Evolutionary conservation across 2,888 invertebrate species (phyloP), one percentile per base, ranked within the genome.

Genomic region (Balanococcus diminutus): DNA sequence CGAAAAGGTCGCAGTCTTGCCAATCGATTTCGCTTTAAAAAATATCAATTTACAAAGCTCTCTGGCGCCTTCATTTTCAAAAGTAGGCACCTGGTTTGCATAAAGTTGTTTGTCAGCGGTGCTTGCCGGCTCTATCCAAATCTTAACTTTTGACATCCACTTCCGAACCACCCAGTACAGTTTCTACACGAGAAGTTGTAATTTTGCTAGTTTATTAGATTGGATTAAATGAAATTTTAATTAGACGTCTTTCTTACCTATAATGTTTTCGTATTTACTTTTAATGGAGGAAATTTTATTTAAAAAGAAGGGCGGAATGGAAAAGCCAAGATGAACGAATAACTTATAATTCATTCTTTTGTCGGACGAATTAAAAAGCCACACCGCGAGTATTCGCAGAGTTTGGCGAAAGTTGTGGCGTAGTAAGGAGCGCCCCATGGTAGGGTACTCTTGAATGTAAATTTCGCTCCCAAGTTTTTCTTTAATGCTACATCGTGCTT

Each of bases 221-320:
- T 28, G 61, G 22, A 67, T 67, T 67, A 67, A 67, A 28, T 67
- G 28, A 67, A 67, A 67, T 67, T 67, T 67, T 67, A 67, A 67
- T 67, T 67, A 67, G 61, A 67, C 61, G n/a, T 22, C 61, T 67
- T 67, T 67, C 61, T 67, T 67, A 67, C 61, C 61, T 67, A 67
- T 67, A 67, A 67, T 67, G 61, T 67, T 67, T 67, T 67, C 28
- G 61, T 67, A 28, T 67, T 67, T 67, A 67, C 61, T 67, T 67
- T 67, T 67, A 67, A 67, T 67, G 61, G 61, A 25, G 25, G 14
- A 28, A 67, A 67, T 67, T 67, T 67, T 28, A 67, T 67, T 67
- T 67, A 28, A 67, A 16, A 67, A 67, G 25, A 67, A 28, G 61
- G 61, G 9, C 61, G 61, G 19, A n/a, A n/a, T n/a, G n/a, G n/a